Evolutionary conservation across 2,113 vertebrate species (phyloP).

Genomic region (Cyrtonyx montezumae): DNA sequence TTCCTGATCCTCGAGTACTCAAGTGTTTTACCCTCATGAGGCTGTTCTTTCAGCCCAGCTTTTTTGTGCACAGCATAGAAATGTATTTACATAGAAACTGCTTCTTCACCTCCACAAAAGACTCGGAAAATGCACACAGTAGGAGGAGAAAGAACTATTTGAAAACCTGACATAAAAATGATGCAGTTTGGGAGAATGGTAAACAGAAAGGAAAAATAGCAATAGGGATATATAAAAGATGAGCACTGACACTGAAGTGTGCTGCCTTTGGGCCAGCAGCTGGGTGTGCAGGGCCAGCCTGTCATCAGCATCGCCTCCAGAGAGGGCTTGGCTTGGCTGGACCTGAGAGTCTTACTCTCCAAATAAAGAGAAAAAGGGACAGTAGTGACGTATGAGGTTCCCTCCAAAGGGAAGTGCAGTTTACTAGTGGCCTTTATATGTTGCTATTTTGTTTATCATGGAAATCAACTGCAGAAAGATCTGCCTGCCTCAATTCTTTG

Average conservation of each 20-base stretch:
- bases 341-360: slow-evolving; percentile 9
- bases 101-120: background rate
- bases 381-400: background rate
- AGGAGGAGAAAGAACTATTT: background rate
- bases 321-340: background rate
- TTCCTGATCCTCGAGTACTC: background rate
- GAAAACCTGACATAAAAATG: background rate
- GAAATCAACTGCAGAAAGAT: slow-evolving; percentile 31
- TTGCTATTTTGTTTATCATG: slow-evolving; percentile 35
- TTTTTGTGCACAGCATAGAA: background rate
- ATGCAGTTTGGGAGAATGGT: background rate
- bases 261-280: background rate
- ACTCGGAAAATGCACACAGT: background rate
- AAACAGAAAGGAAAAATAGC: background rate
- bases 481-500: slow-evolving; percentile 14
- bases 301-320: background rate
- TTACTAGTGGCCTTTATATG: slow-evolving; percentile 15
- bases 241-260: background rate
- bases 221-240: background rate
- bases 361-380: slow-evolving; percentile 35
- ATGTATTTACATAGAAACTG: background rate
- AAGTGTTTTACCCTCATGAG: background rate
- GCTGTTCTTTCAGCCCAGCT: background rate
- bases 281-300: background rate
- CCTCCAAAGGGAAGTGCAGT: background rate